Conservation (phyloP, 2,888 invertebrate species). For the Temnothorax unifasciatus region DNA sequence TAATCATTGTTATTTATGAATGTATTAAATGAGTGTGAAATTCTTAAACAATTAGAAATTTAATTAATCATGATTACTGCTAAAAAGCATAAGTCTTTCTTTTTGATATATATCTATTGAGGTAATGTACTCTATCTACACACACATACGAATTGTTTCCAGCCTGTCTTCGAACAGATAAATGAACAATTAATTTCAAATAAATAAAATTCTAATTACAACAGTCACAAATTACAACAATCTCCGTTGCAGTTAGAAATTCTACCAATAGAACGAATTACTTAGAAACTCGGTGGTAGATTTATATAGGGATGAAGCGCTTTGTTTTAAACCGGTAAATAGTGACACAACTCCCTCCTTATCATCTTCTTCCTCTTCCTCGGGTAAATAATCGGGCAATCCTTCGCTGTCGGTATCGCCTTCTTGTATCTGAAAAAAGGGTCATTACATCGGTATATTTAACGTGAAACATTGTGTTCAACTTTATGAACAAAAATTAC, state of each 20-base stretch:
- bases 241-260: constrained; percentile 39
- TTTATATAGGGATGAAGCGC: constrained; percentile 84
- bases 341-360: constrained; percentile 85
- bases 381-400: constrained; percentile 85
- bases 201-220: constrained; percentile 53
- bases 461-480: neutral
- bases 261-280: constrained; percentile 85
- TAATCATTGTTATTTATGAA: constrained; percentile 20
- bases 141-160: neutral
- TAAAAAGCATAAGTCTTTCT: constrained; percentile 35
- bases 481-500: neutral
- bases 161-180: neutral
- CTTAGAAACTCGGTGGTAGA: constrained; percentile 84
- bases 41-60: constrained; percentile 33
- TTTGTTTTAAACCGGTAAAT: constrained; percentile 84
- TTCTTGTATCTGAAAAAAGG: constrained; percentile 76
- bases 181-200: constrained; percentile 17
- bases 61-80: constrained; percentile 15
- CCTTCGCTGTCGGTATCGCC: constrained; percentile 81
- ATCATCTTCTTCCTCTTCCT: constrained; percentile 83
- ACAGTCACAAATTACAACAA: constrained; percentile 4
- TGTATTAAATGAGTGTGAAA: constrained; percentile 18
- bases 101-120: constrained; percentile 8
- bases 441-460: neutral
- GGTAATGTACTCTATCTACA: constrained; percentile 3